A percentile compares a stretch with the other conserved stretches of the same genome.
These are phyloP conservation scores for Microplitis demolitor DNA, from an alignment of 1,140 invertebrate species.

Conservation along the genomic window DNA sequence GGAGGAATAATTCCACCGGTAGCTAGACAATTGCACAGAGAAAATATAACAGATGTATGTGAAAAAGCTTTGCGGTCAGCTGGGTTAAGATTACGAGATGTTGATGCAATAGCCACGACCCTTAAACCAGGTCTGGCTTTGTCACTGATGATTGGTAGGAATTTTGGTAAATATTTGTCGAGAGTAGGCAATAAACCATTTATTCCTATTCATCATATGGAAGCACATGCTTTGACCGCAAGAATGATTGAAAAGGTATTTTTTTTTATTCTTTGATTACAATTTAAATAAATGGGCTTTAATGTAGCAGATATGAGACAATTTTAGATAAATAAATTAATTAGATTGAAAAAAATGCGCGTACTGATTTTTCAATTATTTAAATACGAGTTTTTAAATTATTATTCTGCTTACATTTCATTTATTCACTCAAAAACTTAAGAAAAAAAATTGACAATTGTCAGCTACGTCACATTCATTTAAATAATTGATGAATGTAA, in stretches of 20 bases:
- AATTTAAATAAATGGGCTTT: neutral
- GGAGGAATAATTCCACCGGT: conserved; percentile 91
- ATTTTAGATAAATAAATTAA: neutral
- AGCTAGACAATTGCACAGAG: conserved; percentile 79
- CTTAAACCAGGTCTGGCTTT: conserved; percentile 83
- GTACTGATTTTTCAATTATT: too few species aligned
- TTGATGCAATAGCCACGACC: conserved; percentile 92
- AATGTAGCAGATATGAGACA: too few species aligned
- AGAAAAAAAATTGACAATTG: too few species aligned
- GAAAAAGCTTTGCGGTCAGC: conserved; percentile 71
- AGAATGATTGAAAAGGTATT: conserved; percentile 71
- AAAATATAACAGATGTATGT: conserved; percentile 79
- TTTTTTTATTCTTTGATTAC: neutral
- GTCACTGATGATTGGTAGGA: conserved; percentile 80
- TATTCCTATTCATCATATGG: conserved; percentile 98
- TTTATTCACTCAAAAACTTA: too few species aligned
- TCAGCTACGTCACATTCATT: too few species aligned
- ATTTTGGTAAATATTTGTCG: conserved; percentile 83
- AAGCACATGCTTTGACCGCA: conserved; percentile 93
- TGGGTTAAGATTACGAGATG: conserved; percentile 69
- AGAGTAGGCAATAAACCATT: conserved; percentile 77
- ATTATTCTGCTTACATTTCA: too few species aligned
- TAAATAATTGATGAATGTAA: too few species aligned
- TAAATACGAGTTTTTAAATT: too few species aligned
- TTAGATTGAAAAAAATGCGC: conserved; percentile 19